These are phyloP conservation scores for Anableps anableps DNA, from an alignment of 2,797 vertebrate genomes.

Conservation along the genomic window DNA sequence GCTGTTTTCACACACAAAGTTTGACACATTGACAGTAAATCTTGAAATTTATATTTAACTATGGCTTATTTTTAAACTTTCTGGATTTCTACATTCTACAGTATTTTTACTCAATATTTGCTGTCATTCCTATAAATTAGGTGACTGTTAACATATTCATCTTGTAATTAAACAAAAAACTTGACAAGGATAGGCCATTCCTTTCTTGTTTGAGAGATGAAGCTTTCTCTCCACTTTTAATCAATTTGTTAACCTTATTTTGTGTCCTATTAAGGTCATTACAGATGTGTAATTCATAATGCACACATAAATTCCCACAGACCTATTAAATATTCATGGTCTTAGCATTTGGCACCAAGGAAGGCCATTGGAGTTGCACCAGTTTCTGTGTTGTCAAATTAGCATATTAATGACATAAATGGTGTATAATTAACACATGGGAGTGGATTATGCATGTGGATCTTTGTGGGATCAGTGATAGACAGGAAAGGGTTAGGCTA, in stretches of 20 bases:
- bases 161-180: constrained; percentile 7
- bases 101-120: not conserved
- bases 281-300: constrained; percentile 26
- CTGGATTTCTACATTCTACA: not conserved
- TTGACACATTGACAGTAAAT: not conserved
- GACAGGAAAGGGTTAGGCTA: constrained; percentile 62
- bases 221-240: not conserved
- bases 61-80: not conserved
- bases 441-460: constrained; percentile 65
- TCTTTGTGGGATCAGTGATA: constrained; percentile 65
- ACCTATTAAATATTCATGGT: constrained; percentile 65
- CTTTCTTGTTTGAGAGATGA: constrained; percentile 3
- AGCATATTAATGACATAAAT: constrained; percentile 79
- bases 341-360: constrained; percentile 64
- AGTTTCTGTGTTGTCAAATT: constrained; percentile 65
- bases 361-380: constrained; percentile 51
- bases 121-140: not conserved
- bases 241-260: constrained; percentile 13
- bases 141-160: not conserved
- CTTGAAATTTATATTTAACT: not conserved
- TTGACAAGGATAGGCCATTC: not conserved
- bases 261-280: not conserved
- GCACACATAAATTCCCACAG: constrained; percentile 44
- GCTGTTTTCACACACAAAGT: not conserved
- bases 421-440: constrained; percentile 78